Base-by-base conservation (phyloP, 2,888 invertebrate genomes). In the Lacanobia wlatinum region DNA sequence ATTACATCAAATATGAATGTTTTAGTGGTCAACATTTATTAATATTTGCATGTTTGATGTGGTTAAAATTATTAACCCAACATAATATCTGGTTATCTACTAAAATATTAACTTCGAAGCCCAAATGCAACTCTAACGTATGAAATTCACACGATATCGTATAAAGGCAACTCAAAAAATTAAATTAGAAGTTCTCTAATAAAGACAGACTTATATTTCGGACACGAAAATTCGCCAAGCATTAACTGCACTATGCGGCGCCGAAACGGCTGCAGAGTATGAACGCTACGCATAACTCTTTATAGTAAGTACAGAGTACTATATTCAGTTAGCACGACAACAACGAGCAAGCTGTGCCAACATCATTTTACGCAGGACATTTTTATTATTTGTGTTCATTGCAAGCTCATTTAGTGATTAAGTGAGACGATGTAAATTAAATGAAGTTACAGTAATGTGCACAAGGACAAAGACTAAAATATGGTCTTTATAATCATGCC, bases 301-400 rank as follows among this genome's bases (percentile, higher is more conserved):
- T 63, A 68, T 40, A 73, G 61, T 76, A 50, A 28, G 64, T 53
- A 64, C n/a, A 23, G 21, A 52, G 23, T 78, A 60, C 23, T 60
- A 59, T 48, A 76, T 80, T 76, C 72, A 76, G 82, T 80, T 74
- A 79, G 68, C 79, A 72, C 40, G 65, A 74, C 74, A 76, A 85
- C 85, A 86, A 83, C 68, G 68, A 74, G 72, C 66, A 82, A 84
- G 75, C 85, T 82, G 86, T 87, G 87, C 85, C 84, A 89, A 87
- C 80, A 83, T 65, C 70, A 66, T 80, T 86, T 76, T 77, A 70
- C 66, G 34, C 64, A 79, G 61, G 71, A 75, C 62, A 62, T 77
- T 69, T 64, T 59, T 18, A 58, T 56, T 58, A 38, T 48, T 62
- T 28, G 61, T 53, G 38, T 59, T 46, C 28, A 21, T 16, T 59